Evolutionary conservation across 2,888 invertebrate species (phyloP).

Genomic region (Ischnus inquisitorius): DNA sequence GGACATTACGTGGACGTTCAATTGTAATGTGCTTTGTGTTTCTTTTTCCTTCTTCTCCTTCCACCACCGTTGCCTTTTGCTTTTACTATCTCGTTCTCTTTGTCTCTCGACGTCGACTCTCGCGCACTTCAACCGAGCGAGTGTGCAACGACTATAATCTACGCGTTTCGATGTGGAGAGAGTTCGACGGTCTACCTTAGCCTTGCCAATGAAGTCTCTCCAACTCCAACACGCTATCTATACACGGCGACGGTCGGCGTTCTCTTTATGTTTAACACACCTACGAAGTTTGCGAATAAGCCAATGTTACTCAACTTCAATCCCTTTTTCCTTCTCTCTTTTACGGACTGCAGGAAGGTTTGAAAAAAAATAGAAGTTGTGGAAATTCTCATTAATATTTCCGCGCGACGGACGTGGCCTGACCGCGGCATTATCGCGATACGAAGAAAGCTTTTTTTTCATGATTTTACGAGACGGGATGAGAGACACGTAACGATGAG

Average conservation of each 20-base stretch:
- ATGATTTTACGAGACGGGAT: not conserved
- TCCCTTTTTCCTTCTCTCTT: not conserved
- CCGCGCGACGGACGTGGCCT: conserved; percentile 1
- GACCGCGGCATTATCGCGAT: not conserved
- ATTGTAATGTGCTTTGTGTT: conserved; percentile 25
- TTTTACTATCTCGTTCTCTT: conserved; percentile 1
- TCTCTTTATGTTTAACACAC: not conserved
- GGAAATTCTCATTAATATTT: not conserved
- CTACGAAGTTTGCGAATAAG: not conserved
- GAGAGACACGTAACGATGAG: not conserved
- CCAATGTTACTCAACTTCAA: conserved; percentile 11
- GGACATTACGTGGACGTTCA: conserved; percentile 65
- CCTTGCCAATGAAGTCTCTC: conserved; percentile 9
- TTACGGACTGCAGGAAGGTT: not conserved
- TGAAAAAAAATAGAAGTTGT: not conserved
- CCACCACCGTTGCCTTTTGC: not conserved
- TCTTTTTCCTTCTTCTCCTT: conserved; percentile 26
- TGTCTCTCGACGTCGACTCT: conserved; percentile 9
- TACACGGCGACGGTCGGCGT: not conserved
- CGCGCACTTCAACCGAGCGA: conserved; percentile 12
- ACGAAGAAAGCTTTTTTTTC: not conserved
- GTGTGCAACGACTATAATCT: not conserved
- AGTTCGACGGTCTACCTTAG: not conserved
- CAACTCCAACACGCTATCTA: not conserved
- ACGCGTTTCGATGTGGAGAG: not conserved